A percentile compares a stretch with the other conserved stretches of the same genome.
Conservation (phyloP, 2,797 vertebrate genomes). For the Lacerta bilineata region DNA sequence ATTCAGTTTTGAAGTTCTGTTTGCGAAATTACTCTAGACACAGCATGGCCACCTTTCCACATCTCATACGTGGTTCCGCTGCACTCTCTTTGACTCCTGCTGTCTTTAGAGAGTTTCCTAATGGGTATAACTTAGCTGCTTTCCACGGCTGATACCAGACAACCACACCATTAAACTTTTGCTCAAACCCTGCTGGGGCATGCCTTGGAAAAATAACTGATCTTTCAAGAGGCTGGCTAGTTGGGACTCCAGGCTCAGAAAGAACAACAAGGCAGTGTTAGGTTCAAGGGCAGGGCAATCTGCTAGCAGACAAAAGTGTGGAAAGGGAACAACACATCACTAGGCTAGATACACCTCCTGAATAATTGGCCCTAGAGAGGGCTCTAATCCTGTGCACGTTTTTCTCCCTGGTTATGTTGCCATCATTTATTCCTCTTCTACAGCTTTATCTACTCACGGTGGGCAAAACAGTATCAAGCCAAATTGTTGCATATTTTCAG, state of each 20-base stretch:
- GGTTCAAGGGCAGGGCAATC: constrained; percentile 20
- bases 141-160: not conserved
- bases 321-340: not conserved
- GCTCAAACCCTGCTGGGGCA: constrained; percentile 10
- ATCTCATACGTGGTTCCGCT: not conserved
- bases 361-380: not conserved
- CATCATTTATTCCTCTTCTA: not conserved
- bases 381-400: not conserved
- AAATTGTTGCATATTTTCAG: not conserved
- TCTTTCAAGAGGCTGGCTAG: constrained; percentile 27
- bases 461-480: not conserved
- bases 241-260: not conserved
- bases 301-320: not conserved
- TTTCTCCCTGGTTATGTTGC: not conserved
- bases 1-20: not conserved
- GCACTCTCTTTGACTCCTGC: constrained; percentile 4
- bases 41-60: not conserved
- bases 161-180: constrained; percentile 36
- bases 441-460: not conserved
- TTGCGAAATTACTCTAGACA: not conserved
- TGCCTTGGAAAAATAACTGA: not conserved
- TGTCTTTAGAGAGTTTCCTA: constrained; percentile 24
- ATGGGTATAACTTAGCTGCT: not conserved
- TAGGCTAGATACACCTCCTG: not conserved
- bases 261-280: not conserved